A percentile compares a stretch with the other conserved stretches of the same genome.
These are phyloP conservation scores for Pagetopsis macropterus DNA, from an alignment of 2,797 vertebrate species.

Conservation along the genomic window DNA sequence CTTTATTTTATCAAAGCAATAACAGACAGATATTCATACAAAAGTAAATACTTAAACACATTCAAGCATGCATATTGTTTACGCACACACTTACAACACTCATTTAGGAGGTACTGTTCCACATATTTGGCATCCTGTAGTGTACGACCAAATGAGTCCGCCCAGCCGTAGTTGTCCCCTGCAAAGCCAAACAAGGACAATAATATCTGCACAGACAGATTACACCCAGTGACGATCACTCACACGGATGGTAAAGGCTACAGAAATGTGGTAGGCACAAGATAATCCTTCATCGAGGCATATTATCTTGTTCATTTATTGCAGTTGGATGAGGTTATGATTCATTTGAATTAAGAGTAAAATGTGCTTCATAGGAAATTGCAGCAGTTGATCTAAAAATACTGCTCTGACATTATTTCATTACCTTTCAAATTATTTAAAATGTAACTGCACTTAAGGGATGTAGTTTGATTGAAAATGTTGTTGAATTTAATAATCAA, in stretches of 20 bases:
- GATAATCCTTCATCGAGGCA: not conserved
- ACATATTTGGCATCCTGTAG: constrained; percentile 63
- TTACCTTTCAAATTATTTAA: not conserved
- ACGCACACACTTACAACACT: constrained; percentile 82
- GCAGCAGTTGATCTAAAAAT: no score
- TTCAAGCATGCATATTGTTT: not conserved
- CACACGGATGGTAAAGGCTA: no score
- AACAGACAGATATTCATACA: not conserved
- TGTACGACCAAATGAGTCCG: constrained; percentile 75
- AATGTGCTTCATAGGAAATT: no score
- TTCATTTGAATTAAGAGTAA: no score
- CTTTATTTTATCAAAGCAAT: not conserved
- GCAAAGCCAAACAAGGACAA: constrained; percentile 39
- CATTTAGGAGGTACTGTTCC: constrained; percentile 57
- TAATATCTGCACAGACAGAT: not conserved
- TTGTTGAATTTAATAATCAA: not conserved
- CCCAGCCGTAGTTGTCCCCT: constrained; percentile 83
- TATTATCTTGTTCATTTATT: not conserved
- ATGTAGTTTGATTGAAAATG: not conserved
- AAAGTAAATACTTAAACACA: constrained; percentile 6
- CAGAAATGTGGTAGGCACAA: not conserved
- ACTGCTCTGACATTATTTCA: no score
- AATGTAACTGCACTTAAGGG: not conserved
- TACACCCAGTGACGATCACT: not conserved
- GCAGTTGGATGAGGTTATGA: not conserved